Evolutionary conservation across 2,888 invertebrate species (phyloP).

Genomic region (Colletes collaris): DNA sequence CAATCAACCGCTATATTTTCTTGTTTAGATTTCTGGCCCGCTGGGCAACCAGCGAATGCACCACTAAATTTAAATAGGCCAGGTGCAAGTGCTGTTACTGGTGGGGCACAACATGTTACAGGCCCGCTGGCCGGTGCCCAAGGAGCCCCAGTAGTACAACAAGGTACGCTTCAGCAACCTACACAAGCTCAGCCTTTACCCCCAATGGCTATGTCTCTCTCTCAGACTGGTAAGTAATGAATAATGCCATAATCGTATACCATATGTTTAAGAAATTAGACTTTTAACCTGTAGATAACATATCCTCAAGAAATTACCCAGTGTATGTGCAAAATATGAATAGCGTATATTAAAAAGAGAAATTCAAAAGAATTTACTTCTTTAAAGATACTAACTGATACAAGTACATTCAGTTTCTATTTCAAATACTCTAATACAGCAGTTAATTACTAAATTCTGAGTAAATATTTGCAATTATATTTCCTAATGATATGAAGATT

Average conservation of each 20-base stretch:
- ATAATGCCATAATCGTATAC: neutral
- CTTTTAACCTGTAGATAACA: neutral
- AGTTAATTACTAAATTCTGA: too few relatives aligned
- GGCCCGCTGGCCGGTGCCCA: constrained; percentile 77
- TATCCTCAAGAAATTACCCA: neutral
- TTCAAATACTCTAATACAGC: too few relatives aligned
- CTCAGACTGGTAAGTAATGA: constrained; percentile 72
- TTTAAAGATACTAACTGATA: too few relatives aligned
- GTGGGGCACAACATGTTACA: constrained; percentile 77
- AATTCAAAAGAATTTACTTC: too few relatives aligned
- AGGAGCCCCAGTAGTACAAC: constrained; percentile 78
- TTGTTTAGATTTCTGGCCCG: constrained; percentile 59
- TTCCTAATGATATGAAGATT: too few relatives aligned
- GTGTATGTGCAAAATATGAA: too few relatives aligned
- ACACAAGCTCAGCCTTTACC: constrained; percentile 76
- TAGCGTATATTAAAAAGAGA: too few relatives aligned
- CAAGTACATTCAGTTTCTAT: too few relatives aligned
- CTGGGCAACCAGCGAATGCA: constrained; percentile 69
- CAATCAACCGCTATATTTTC: neutral
- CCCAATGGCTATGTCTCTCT: constrained; percentile 73
- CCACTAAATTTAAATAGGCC: constrained; percentile 74
- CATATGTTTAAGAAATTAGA: neutral
- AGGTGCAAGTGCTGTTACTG: constrained; percentile 76
- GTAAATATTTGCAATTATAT: too few relatives aligned
- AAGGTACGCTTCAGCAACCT: constrained; percentile 77